Base-by-base conservation (phyloP, 1,140 invertebrate genomes). In the Pseudomyrmex dendroicus region DNA sequence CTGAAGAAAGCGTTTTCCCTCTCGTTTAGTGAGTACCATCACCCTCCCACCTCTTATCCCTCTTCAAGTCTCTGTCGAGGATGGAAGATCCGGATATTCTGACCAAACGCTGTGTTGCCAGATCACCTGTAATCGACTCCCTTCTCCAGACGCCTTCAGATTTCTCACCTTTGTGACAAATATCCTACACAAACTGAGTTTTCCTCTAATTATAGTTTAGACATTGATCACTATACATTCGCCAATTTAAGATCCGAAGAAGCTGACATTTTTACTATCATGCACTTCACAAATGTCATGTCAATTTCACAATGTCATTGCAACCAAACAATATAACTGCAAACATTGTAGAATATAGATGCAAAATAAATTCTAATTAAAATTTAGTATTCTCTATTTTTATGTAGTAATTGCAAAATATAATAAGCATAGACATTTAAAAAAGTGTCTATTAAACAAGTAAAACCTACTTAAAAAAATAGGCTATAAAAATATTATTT, bases 1-100 rank as follows among this genome's bases (percentile, higher is more conserved):
- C 72, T 83, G 89, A 92, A 91, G 90, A 91, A 91, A 92, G 90
- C 87, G 88, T 89, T 92, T 91, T 92, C 87, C 90, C 87, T 90
- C 88, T 91, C 90, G 90, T 91, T 91, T 84, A 62, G 64, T 44
- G 64, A 48, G 82, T 64, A 82, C 62, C 76, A 35, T 87, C 72
- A n/a, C 64, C 67, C 56, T 61, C 9, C 13, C 15, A 62, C 12
- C 44, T 61, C 22, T 25, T 12, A 3, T 20, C 25, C 12, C 52
- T 54, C n/a, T 2, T 64, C n/a, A 46, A 9, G 5, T 48, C 13
- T 13, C 48, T 13, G 50, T 8, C 22, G 7, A 70, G 20, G 66
- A 63, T 52, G 57, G 20, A 7, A 77, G 15, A 20, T 20, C 61
- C 87, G 86, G 78, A 78, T 63, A 73, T 56, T 73, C 5, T 15